Evolutionary conservation across 2,797 vertebrate species (phyloP), one percentile per base, ranked within the genome.

Genomic region (Vireo griseus): DNA sequence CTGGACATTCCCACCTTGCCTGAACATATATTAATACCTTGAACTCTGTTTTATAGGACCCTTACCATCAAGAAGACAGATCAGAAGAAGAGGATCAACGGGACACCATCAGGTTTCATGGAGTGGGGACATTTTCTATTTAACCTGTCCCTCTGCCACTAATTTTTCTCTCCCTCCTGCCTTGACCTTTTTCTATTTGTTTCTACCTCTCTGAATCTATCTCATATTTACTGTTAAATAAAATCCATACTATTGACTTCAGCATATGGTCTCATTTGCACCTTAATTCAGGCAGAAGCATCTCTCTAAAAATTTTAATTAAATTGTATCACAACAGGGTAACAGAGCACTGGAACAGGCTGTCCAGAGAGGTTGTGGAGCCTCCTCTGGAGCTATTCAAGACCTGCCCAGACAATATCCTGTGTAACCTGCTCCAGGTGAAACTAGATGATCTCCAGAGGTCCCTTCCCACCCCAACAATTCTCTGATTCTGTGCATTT

Each of bases 371-470:
- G 20, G 6, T 11, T 31, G 17, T 35, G 29, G 25, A 74, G 4
- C 37, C 18, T 52, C 25, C 25, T 40, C 67, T 33, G 55, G n/a
- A 55, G n/a, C 25, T 50, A 57, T 33, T 29, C 24, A 24, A 44
- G 44, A 76, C 24, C 44, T 48, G 18, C 16, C 31, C 16, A 37
- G 57, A 26, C 50, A 57, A 0, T 0, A 21, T 22, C 29, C 57
- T 45, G 6, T 33, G 16, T 20, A 51, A 51, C 6, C n/a, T 63
- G 44, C 12, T 63, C 14, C 45, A 63, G 20, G 10, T 63, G 24
- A 51, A 50, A 11, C 16, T 31, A 29, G 28, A 18, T 26, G 12
- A 22, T 31, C 29, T 44, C 28, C 58, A 71, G 17, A 45, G 15
- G 5, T 45, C 28, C 14, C 25, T 45, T 45, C 33, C 10, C 26